Percentiles rank a stretch among this genome's conserved stretches.
These are phyloP conservation scores for Idaea dimidiata DNA, from an alignment of 2,888 invertebrate genomes.

Conservation along the genomic window DNA sequence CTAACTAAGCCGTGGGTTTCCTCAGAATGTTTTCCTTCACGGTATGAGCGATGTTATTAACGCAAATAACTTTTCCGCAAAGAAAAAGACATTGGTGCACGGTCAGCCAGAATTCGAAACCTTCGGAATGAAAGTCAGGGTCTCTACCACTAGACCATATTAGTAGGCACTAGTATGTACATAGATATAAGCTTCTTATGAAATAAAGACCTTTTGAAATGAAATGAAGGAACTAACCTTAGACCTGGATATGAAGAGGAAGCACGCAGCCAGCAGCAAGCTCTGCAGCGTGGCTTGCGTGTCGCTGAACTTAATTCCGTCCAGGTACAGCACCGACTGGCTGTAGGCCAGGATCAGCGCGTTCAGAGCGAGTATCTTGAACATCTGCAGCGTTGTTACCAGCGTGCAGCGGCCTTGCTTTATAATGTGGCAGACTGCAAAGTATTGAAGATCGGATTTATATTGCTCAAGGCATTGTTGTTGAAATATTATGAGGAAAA, in stretches of 20 bases:
- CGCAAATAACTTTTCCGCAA: no score
- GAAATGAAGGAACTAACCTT: slow-evolving; percentile 86
- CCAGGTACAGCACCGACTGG: slow-evolving; percentile 98
- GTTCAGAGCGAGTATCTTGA: slow-evolving; percentile 99
- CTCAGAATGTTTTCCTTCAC: no score
- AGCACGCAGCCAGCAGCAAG: slow-evolving; percentile 96
- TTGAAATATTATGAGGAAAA: no score
- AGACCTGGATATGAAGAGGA: slow-evolving; percentile 98
- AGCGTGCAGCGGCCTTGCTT: slow-evolving; percentile 99
- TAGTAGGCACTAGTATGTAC: not conserved
- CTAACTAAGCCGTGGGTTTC: no score
- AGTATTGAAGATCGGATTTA: no score
- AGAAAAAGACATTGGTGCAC: no score
- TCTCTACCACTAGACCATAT: no score
- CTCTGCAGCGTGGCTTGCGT: slow-evolving; percentile 99
- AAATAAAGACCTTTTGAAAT: not conserved
- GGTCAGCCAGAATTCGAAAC: no score
- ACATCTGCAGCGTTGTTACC: slow-evolving; percentile 99
- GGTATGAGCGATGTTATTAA: no score
- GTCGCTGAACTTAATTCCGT: slow-evolving; percentile 98
- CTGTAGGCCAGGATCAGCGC: slow-evolving; percentile 98
- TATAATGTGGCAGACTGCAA: slow-evolving; percentile 97
- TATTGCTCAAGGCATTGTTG: no score
- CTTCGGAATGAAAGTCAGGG: no score
- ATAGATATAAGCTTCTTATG: not conserved